phyloP scores from a whole-genome alignment of 2,113 vertebrate species.

The Platycercus adscitus region DNA sequence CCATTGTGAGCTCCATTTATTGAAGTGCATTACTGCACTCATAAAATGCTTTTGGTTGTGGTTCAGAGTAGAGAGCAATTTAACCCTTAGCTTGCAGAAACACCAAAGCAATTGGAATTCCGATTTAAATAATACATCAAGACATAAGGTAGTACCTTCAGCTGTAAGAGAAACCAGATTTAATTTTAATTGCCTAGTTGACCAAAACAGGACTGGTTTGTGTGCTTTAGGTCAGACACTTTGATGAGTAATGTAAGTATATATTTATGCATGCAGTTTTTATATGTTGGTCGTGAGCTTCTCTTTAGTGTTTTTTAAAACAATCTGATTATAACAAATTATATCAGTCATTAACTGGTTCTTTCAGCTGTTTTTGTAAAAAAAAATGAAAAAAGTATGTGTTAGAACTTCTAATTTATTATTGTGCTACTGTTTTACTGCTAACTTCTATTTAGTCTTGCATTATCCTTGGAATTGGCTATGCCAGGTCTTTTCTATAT shows the following conservation, averaged over 20 bases:
- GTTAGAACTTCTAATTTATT: not conserved
- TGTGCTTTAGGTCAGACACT: not conserved
- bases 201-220: not conserved
- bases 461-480: not conserved
- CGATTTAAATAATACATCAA: not conserved
- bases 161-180: not conserved
- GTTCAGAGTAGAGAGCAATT: not conserved
- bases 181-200: not conserved
- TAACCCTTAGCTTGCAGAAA: conserved; percentile 3
- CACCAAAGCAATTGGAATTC: not conserved
- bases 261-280: not conserved
- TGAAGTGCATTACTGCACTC: conserved; percentile 18
- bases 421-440: not conserved
- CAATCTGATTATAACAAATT: not conserved
- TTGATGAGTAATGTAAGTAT: not conserved
- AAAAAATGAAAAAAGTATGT: too few relatives aligned
- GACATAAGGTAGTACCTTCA: not conserved
- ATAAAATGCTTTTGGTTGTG: conserved; percentile 23
- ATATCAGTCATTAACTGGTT: not conserved
- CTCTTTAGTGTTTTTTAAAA: not conserved
- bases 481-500: not conserved
- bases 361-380: not conserved
- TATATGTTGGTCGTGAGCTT: not conserved
- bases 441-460: not conserved
- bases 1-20: not conserved